Conservation (phyloP, 2,797 vertebrate species). For the Pipistrellus kuhlii region DNA sequence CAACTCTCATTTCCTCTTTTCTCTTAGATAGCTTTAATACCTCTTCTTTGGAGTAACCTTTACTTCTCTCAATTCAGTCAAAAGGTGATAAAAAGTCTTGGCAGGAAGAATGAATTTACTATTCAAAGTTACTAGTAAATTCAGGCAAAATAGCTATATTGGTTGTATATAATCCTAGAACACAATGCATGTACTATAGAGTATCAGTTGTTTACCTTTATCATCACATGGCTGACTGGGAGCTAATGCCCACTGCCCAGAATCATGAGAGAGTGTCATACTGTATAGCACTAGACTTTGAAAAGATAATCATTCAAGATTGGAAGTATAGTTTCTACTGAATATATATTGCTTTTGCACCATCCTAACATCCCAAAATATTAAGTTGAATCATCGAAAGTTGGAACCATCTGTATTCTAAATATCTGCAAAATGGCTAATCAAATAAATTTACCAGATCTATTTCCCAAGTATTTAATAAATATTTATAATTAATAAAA, state of each 20-base stretch:
- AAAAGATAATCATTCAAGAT: neutral
- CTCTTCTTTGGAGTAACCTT: neutral
- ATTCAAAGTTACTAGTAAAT: constrained; percentile 46
- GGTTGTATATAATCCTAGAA: neutral
- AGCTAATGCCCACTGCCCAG: neutral
- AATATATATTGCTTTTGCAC: neutral
- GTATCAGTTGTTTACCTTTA: neutral
- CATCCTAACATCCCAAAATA: neutral
- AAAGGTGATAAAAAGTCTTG: constrained; percentile 26
- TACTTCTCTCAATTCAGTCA: constrained; percentile 15
- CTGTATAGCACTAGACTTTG: neutral
- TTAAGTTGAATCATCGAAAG: neutral
- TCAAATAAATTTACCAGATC: neutral
- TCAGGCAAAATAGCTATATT: neutral
- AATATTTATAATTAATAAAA: constrained; percentile 13
- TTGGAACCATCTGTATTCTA: neutral
- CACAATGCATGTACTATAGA: neutral
- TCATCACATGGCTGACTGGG: too few species aligned
- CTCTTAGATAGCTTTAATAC: constrained; percentile 37
- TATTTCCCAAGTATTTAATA: neutral
- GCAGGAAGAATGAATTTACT: constrained; percentile 43
- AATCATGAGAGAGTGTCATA: neutral
- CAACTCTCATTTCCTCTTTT: constrained; percentile 22
- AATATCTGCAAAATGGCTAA: neutral
- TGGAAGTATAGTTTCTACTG: neutral